Conservation (phyloP, 1,140 invertebrate species). For the Rhopalosiphum padi region DNA sequence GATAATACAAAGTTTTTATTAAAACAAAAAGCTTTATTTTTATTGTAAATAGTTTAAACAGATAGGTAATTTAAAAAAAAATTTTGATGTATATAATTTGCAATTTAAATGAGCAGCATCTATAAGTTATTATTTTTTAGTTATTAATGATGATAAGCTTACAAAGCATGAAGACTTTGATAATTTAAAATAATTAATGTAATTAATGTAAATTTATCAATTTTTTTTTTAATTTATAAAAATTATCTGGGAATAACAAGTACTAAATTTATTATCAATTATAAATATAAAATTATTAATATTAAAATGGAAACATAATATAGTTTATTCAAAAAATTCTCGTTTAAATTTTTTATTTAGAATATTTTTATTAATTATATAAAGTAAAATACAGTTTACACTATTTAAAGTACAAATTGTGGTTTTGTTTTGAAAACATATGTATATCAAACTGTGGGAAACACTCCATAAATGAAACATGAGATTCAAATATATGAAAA, state of each 20-base stretch:
- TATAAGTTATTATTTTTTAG: neutral
- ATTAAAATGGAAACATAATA: neutral
- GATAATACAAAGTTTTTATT: neutral
- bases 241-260: neutral
- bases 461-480: no score
- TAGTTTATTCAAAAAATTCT: no score
- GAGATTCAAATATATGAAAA: no score
- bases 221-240: neutral
- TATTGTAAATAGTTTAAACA: neutral
- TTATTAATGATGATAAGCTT: neutral
- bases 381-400: no score
- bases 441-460: no score
- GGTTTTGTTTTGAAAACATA: no score
- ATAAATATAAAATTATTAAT: neutral
- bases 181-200: neutral
- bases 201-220: neutral
- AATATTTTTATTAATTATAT: no score
- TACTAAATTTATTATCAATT: neutral
- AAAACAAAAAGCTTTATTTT: neutral
- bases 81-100: neutral
- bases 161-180: neutral
- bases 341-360: no score
- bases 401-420: no score
- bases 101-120: neutral
- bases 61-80: neutral